These are phyloP conservation scores for Platichthys flesus DNA, from an alignment of 2,113 vertebrate species.

Conservation along the genomic window DNA sequence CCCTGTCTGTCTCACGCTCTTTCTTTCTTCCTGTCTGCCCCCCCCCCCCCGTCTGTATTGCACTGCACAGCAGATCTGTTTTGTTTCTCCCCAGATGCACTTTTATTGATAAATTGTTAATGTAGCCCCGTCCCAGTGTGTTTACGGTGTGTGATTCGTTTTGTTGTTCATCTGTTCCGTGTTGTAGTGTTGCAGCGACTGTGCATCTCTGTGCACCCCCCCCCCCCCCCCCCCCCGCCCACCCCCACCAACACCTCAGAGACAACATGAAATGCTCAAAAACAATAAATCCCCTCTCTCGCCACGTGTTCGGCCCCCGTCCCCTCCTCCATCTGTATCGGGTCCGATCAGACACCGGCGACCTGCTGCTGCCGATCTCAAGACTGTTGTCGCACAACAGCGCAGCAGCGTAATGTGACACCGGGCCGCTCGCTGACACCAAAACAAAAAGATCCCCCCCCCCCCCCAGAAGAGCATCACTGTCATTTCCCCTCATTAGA, in stretches of 20 bases:
- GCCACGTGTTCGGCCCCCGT: not conserved
- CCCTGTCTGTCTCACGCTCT: constrained; percentile 5
- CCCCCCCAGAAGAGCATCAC: constrained; percentile 60
- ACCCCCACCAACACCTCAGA: not conserved
- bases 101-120: constrained; percentile 75
- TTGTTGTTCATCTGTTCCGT: constrained; percentile 67
- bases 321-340: constrained; percentile 22
- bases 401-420: constrained; percentile 49
- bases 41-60: constrained; percentile 37
- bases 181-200: constrained; percentile 17
- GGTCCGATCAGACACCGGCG: constrained; percentile 29
- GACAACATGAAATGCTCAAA: constrained; percentile 27
- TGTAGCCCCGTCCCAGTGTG: constrained; percentile 52
- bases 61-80: constrained; percentile 55
- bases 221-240: no score
- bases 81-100: constrained; percentile 68
- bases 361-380: constrained; percentile 19
- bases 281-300: not conserved
- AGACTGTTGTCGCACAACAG: constrained; percentile 51
- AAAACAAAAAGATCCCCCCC: constrained; percentile 59
- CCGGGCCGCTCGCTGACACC: constrained; percentile 53
- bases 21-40: constrained; percentile 11
- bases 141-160: constrained; percentile 64
- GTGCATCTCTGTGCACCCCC: no score
- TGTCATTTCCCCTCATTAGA: constrained; percentile 71